A percentile compares a stretch with the other conserved stretches of the same genome.
Conservation (phyloP, 1,140 invertebrate genomes). For the Macrocentrus cingulum region DNA sequence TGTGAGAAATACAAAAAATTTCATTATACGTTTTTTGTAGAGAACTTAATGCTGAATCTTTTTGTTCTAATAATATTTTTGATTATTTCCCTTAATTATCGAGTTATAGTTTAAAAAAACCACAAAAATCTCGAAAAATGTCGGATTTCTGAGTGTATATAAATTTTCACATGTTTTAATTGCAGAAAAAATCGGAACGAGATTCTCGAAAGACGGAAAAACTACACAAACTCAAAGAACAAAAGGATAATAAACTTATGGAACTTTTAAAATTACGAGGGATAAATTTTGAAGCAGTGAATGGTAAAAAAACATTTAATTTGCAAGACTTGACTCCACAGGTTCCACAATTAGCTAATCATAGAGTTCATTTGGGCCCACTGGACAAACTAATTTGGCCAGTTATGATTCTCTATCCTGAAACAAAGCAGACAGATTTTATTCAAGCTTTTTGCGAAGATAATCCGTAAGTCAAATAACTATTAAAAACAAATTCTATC, state of each 20-base stretch:
- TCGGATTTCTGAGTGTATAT: too few relatives aligned
- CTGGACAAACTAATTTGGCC: conserved; percentile 74
- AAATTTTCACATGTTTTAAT: too few relatives aligned
- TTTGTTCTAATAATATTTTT: conserved; percentile 8
- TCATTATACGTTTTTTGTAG: too few relatives aligned
- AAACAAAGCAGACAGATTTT: conserved; percentile 72
- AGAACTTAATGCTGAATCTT: too few relatives aligned
- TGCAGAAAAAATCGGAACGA: conserved; percentile 62
- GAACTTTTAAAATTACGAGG: conserved; percentile 59
- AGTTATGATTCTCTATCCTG: conserved; percentile 81
- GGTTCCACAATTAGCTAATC: conserved; percentile 64
- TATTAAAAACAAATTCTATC: conserved; percentile 42
- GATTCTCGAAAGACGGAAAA: conserved; percentile 64
- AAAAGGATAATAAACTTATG: conserved; percentile 63
- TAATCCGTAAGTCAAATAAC: conserved; percentile 59
- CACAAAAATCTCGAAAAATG: too few relatives aligned
- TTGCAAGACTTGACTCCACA: conserved; percentile 63
- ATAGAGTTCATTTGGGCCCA: conserved; percentile 64
- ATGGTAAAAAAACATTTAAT: conserved; percentile 48
- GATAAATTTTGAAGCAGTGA: conserved; percentile 54
- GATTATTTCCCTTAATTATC: too few relatives aligned
- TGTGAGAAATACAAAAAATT: too few relatives aligned
- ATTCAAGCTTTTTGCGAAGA: conserved; percentile 75
- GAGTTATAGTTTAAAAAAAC: too few relatives aligned
- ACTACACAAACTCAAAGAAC: conserved; percentile 60